Conservation (phyloP, 2,888 invertebrate species). For the Acholoe squamosa region DNA sequence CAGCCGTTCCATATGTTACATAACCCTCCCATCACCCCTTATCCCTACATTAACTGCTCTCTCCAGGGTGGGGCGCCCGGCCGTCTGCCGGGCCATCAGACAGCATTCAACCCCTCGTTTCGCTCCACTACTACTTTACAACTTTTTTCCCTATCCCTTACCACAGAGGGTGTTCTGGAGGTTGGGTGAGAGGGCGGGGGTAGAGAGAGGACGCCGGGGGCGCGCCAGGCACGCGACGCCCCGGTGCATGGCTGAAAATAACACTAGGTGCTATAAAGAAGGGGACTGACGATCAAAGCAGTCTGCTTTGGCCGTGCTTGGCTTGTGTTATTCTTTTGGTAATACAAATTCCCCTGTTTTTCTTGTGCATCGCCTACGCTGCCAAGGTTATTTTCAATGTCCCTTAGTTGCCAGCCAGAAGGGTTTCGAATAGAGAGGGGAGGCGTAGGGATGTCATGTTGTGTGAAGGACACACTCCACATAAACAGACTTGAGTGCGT, state of each 20-base stretch:
- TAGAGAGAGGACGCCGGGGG: not conserved
- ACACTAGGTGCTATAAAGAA: not conserved
- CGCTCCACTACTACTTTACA: too few relatives aligned
- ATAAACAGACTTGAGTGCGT: too few relatives aligned
- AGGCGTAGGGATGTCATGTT: too few relatives aligned
- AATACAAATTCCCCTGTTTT: not conserved
- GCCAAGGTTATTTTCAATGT: too few relatives aligned
- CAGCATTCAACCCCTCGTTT: not conserved
- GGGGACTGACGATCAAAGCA: constrained; percentile 1
- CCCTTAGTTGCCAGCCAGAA: too few relatives aligned
- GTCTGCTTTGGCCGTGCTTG: not conserved
- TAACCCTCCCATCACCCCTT: not conserved
- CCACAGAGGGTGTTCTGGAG: not conserved
- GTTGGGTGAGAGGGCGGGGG: not conserved
- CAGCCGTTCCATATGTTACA: not conserved
- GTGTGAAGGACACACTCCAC: too few relatives aligned
- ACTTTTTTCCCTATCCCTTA: not conserved
- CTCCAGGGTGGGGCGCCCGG: not conserved
- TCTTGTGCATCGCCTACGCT: not conserved
- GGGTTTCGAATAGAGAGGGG: too few relatives aligned
- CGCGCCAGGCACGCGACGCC: constrained; percentile 11
- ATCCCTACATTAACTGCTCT: not conserved
- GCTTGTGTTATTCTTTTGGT: constrained; percentile 1
- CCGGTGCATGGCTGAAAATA: not conserved
- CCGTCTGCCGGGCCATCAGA: not conserved